Evolutionary conservation across 1,140 invertebrate species (phyloP).

Genomic region (Heliconius congener): DNA sequence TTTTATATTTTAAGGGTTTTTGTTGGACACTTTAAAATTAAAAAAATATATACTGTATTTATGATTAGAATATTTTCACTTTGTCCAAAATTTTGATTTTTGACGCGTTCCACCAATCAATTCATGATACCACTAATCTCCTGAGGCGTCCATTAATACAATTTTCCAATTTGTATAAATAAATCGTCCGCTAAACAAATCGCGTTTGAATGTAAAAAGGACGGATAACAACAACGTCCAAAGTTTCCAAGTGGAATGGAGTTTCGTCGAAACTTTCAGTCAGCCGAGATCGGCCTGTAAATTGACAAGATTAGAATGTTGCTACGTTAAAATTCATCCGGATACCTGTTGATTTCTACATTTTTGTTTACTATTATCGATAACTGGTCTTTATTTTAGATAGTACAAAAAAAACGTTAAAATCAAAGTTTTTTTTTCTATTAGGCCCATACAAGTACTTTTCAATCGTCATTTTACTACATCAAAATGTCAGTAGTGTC

Average conservation of each 20-base stretch:
- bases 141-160: background rate
- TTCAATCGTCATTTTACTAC: no score
- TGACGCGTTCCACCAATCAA: background rate
- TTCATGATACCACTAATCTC: background rate
- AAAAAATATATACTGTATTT: no score
- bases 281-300: conserved; percentile 19
- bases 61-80: no score
- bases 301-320: conserved; percentile 28
- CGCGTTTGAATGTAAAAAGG: conserved; percentile 29
- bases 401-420: no score
- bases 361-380: background rate
- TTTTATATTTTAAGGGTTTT: no score
- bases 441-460: no score
- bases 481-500: no score
- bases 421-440: no score
- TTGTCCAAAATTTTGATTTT: background rate
- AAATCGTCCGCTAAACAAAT: conserved; percentile 19
- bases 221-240: conserved; percentile 31
- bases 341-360: conserved; percentile 19
- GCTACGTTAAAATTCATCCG: background rate
- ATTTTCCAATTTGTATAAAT: conserved; percentile 30
- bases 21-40: no score
- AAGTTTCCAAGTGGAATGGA: conserved; percentile 26
- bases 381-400: background rate
- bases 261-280: conserved; percentile 15